Conservation (phyloP, 2,888 invertebrate species). For the Frankliniella fusca region DNA sequence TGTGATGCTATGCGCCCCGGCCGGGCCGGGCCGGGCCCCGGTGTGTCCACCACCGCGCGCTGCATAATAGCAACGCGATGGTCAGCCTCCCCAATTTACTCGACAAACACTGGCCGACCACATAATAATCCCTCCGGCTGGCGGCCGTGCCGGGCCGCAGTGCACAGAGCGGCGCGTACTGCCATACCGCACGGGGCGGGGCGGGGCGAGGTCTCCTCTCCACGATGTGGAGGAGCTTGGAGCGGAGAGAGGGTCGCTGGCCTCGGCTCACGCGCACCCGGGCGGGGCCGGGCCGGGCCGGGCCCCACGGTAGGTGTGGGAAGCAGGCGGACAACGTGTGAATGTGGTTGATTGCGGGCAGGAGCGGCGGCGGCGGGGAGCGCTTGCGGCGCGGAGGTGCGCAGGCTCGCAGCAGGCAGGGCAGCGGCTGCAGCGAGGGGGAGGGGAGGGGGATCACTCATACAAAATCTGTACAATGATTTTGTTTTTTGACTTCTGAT, state of each 20-base stretch:
- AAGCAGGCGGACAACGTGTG: conserved; percentile 3
- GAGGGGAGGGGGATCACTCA: too few relatives aligned
- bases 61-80: neutral
- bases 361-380: neutral
- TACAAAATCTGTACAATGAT: too few relatives aligned
- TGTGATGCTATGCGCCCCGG: too few relatives aligned
- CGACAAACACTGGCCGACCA: neutral
- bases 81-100: conserved; percentile 11
- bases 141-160: neutral
- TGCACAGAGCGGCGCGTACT: neutral
- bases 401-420: neutral
- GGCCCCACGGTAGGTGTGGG: conserved; percentile 11
- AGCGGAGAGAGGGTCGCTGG: neutral
- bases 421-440: too few relatives aligned
- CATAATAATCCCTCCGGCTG: neutral
- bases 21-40: neutral
- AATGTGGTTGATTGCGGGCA: conserved; percentile 13
- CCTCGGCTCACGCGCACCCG: neutral
- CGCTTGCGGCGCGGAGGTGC: neutral
- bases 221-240: neutral
- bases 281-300: neutral
- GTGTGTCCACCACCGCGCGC: neutral
- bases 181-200: neutral
- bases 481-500: too few relatives aligned
- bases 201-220: neutral